A percentile compares a stretch with the other conserved stretches of the same genome.
These are phyloP conservation scores for Catharus fuscescens DNA, from an alignment of 2,113 vertebrate genomes.

Conservation along the genomic window DNA sequence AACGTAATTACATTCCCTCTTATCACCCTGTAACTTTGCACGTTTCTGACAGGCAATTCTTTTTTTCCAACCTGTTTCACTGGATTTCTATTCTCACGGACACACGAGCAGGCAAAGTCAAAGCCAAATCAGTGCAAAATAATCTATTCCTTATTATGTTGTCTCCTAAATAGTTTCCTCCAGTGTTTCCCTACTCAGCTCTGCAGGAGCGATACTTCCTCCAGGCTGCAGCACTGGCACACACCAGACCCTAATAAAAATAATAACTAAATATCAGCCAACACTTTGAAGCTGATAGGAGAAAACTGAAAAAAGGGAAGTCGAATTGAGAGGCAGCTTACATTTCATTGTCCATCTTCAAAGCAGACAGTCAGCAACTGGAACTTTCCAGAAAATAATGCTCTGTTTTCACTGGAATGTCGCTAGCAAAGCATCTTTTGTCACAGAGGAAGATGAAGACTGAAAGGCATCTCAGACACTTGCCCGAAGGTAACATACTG, in stretches of 20 bases:
- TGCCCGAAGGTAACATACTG: neutral
- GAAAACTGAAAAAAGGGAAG: neutral
- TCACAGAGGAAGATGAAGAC: neutral
- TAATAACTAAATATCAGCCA: neutral
- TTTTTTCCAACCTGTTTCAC: neutral
- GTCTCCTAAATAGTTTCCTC: neutral
- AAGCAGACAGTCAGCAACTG: neutral
- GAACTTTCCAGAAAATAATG: constrained; percentile 28
- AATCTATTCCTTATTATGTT: constrained; percentile 19
- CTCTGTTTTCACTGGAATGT: neutral
- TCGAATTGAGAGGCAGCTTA: neutral
- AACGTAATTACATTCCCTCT: neutral
- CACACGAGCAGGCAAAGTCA: neutral
- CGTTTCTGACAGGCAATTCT: neutral
- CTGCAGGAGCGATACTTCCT: neutral
- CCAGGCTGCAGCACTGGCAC: neutral
- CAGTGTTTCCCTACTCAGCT: neutral
- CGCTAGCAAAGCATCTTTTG: neutral
- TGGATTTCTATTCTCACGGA: neutral
- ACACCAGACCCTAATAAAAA: neutral
- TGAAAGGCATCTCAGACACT: neutral
- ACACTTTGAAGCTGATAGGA: neutral
- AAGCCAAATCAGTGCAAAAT: neutral
- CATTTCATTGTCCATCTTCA: neutral
- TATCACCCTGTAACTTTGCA: neutral